A percentile compares a stretch with the other conserved stretches of the same genome.
Evolutionary conservation across 2,888 invertebrate genomes (phyloP).

Genomic region (Iphiclides podalirius): DNA sequence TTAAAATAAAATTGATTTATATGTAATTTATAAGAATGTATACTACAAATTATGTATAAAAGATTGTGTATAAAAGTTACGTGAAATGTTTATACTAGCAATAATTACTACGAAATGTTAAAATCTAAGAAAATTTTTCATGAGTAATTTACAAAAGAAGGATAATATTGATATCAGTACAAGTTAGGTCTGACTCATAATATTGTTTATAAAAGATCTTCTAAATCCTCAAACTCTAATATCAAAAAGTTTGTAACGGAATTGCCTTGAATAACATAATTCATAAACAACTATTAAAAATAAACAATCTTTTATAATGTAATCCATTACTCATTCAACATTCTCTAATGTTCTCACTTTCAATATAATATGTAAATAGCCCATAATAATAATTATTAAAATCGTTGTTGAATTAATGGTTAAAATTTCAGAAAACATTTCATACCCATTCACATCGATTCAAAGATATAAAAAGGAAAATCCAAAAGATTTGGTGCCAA

Average conservation of each 20-base stretch:
- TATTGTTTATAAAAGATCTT: slow-evolving; percentile 1
- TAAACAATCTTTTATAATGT: no score
- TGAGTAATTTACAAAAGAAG: not conserved
- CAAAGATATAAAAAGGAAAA: slow-evolving; percentile 1
- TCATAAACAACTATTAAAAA: no score
- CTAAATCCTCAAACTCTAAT: no score
- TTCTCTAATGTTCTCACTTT: no score
- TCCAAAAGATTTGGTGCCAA: slow-evolving; percentile 47
- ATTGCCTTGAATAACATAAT: no score
- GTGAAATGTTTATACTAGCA: slow-evolving; percentile 9
- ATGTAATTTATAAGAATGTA: no score
- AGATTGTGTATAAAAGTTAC: not conserved
- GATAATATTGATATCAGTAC: not conserved
- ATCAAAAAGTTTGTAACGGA: no score
- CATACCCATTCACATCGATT: not conserved
- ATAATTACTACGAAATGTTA: slow-evolving; percentile 7
- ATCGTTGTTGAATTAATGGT: not conserved
- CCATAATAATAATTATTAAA: no score
- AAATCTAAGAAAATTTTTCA: slow-evolving; percentile 3
- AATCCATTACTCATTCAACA: no score
- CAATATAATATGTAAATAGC: no score
- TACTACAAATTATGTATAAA: no score
- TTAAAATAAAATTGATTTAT: no score
- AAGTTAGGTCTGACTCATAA: slow-evolving; percentile 19
- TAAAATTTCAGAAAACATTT: not conserved